These are phyloP conservation scores for Eidolon dupreanum DNA, from an alignment of 2,797 vertebrate species.

Conservation along the genomic window DNA sequence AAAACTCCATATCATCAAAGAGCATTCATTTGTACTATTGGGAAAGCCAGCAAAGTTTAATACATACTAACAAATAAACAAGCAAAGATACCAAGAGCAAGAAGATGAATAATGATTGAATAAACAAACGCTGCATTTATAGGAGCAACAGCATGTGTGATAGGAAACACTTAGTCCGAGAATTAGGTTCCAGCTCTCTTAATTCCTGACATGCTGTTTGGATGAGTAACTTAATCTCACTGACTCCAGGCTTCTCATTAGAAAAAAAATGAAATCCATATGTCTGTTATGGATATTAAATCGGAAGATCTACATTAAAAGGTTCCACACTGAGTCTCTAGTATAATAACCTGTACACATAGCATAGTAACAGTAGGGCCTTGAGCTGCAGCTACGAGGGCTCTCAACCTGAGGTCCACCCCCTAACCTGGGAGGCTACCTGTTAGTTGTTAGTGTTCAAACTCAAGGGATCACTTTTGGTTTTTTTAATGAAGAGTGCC, in stretches of 20 bases:
- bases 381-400: not conserved
- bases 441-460: not conserved
- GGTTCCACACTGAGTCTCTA: not conserved
- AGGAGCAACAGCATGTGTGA: not conserved
- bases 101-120: not conserved
- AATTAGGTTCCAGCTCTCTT: not conserved
- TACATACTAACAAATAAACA: not conserved
- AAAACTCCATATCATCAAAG: not conserved
- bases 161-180: not conserved
- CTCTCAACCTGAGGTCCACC: not conserved
- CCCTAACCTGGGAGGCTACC: not conserved
- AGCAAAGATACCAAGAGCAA: not conserved
- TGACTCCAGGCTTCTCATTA: not conserved
- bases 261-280: not conserved
- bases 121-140: not conserved
- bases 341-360: not conserved
- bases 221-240: not conserved
- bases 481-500: not conserved
- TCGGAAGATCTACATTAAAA: not conserved
- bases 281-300: not conserved
- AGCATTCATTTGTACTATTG: not conserved
- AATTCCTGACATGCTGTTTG: not conserved
- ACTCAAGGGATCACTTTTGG: not conserved
- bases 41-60: not conserved
- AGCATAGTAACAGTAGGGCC: not conserved